A percentile compares a stretch with the other conserved stretches of the same genome.
phyloP scores from a whole-genome alignment of 2,888 invertebrate genomes.

The Mimumesa dahlbomi region DNA sequence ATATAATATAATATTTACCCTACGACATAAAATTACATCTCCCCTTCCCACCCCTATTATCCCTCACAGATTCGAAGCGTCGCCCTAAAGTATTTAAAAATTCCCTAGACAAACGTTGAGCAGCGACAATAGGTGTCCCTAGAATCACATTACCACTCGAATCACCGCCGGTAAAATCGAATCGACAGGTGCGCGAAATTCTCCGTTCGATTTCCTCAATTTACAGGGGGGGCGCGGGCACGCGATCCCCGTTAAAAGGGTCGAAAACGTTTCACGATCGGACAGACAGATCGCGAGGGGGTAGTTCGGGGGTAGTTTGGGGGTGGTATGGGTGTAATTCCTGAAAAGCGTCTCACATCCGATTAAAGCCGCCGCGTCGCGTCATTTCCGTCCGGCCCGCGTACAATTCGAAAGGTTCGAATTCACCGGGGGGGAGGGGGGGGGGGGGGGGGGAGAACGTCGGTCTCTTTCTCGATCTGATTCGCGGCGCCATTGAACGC shows the following conservation, averaged over 20 bases:
- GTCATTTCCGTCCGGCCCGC: conserved; percentile 39
- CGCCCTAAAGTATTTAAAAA: no score
- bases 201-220: conserved; percentile 45
- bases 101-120: no score
- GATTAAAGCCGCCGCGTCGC: conserved; percentile 37
- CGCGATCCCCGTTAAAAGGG: conserved; percentile 33
- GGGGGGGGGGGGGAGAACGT: conserved; percentile 23
- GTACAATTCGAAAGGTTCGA: conserved; percentile 55
- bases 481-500: conserved; percentile 65
- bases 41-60: no score
- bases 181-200: conserved; percentile 24
- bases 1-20: no score
- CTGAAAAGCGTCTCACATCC: conserved; percentile 48
- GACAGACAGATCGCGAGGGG: no score
- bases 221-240: conserved; percentile 24
- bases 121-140: no score
- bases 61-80: no score
- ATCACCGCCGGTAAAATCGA: conserved; percentile 8
- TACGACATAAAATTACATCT: no score
- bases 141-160: background rate
- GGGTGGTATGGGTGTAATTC: background rate
- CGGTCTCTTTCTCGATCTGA: conserved; percentile 51
- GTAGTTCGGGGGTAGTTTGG: background rate
- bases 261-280: conserved; percentile 23
- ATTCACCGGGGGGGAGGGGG: no score